Conservation (phyloP, 2,797 vertebrate species). For the Gouania willdenowi region DNA sequence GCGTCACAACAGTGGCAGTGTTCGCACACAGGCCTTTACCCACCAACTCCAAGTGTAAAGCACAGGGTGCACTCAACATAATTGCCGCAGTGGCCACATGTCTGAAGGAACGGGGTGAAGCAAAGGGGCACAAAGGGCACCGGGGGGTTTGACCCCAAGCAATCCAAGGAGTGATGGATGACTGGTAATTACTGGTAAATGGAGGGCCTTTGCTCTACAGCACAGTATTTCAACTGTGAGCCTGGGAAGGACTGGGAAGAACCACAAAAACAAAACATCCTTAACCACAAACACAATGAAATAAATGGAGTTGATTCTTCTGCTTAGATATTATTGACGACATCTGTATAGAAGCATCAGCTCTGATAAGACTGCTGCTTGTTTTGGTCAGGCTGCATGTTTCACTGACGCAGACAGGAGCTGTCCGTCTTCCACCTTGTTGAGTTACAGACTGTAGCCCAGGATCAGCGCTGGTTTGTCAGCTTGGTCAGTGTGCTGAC, state of each 20-base stretch:
- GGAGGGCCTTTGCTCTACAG: constrained; percentile 71
- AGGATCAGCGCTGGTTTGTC: constrained; percentile 63
- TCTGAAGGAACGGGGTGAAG: constrained; percentile 64
- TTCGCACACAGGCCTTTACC: constrained; percentile 55
- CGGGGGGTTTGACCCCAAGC: constrained; percentile 77
- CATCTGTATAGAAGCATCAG: constrained; percentile 7
- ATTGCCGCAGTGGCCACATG: constrained; percentile 78
- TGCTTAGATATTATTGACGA: constrained; percentile 8
- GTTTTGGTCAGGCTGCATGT: constrained; percentile 21
- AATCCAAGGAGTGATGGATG: constrained; percentile 83
- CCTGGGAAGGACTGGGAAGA: constrained; percentile 29
- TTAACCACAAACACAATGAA: constrained; percentile 14
- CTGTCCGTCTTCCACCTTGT: constrained; percentile 60
- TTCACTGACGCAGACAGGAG: constrained; percentile 32
- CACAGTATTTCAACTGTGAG: constrained; percentile 77
- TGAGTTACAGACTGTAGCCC: constrained; percentile 54
- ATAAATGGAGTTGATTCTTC: not conserved
- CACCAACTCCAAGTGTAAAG: constrained; percentile 71
- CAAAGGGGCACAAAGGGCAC: constrained; percentile 59
- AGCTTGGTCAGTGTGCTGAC: constrained; percentile 67
- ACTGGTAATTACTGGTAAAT: constrained; percentile 83
- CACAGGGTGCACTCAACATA: constrained; percentile 75
- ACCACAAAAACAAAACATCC: constrained; percentile 14
- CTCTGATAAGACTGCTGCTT: constrained; percentile 13
- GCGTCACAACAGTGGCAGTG: constrained; percentile 67